Conservation (phyloP, 2,113 vertebrate genomes). For the Bufo gargarizans region DNA sequence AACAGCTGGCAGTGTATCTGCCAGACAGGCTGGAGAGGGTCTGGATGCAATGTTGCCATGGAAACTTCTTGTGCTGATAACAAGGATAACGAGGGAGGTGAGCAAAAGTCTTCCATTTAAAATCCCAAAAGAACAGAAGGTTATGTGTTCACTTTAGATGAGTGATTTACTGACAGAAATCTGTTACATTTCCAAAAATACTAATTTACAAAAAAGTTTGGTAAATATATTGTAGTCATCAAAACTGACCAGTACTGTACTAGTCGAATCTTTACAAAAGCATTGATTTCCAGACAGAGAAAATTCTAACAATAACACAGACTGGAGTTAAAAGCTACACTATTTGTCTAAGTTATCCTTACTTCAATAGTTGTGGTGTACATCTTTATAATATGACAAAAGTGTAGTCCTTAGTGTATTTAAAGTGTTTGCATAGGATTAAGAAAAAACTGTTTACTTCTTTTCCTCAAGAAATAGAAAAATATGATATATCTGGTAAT, state of each 20-base stretch:
- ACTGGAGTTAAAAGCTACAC: too few species aligned
- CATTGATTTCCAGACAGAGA: not conserved
- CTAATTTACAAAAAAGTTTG: not conserved
- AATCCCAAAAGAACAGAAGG: constrained; percentile 59
- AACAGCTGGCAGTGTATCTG: constrained; percentile 99
- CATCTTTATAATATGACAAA: not conserved
- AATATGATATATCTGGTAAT: not conserved
- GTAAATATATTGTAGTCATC: constrained; percentile 30
- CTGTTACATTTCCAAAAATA: not conserved
- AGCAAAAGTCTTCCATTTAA: constrained; percentile 70
- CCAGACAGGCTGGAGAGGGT: constrained; percentile 97
- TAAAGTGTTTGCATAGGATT: not conserved
- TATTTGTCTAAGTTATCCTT: not conserved
- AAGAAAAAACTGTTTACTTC: not conserved
- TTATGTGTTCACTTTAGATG: constrained; percentile 3
- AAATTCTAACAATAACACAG: not conserved
- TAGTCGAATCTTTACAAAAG: not conserved
- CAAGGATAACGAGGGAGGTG: constrained; percentile 99
- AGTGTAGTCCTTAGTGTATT: not conserved
- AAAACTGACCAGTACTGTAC: not conserved
- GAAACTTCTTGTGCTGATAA: constrained; percentile 97
- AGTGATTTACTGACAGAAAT: constrained; percentile 59
- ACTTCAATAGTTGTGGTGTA: not conserved
- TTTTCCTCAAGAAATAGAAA: too few species aligned
- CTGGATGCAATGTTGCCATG: constrained; percentile 98